Base-by-base conservation (phyloP, 2,888 invertebrate species). In the Hirtodrosophila cameraria region DNA sequence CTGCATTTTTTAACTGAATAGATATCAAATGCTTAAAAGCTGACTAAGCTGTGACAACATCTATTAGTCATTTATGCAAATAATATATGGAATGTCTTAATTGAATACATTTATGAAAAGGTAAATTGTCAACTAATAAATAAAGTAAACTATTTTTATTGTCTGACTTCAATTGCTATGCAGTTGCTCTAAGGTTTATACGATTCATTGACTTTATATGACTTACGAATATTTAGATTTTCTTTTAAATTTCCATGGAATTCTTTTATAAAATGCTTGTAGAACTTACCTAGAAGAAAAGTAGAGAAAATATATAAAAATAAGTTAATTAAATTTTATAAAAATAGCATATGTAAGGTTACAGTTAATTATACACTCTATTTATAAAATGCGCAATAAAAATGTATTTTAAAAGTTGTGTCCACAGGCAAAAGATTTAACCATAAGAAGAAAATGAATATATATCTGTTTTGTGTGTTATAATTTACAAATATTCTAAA, bases 271-370 rank as follows among this genome's bases (percentile, higher is more conserved):
- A 28, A 39, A 30, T 0, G 2, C 1, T 27, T 11, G 23, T 27
- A 2, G 2, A 50, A 82, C 77, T 77, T 77, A 77, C 77, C 77
- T 77, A 33, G n/a, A 77, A 82, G 2, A 30, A 55, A 31, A 36
- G n/a, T n/a, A n/a, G n/a, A n/a, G 23, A 2, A 28, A 5, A 46
- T 11, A 35, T 18, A n/a, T 12, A 18, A 7, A 11, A 23, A 12
- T 16, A 38, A 36, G 18, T 31, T 13, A 27, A 6, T 23, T 1
- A 23, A 23, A 7, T 5, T 3, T 23, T 23, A 23, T 23, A 23
- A 23, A 1, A 3, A 23, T 23, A n/a, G n/a, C n/a, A n/a, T n/a
- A n/a, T n/a, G n/a, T n/a, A n/a, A n/a, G n/a, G n/a, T n/a, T n/a
- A n/a, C n/a, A n/a, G n/a, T n/a, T n/a, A n/a, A n/a, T n/a, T n/a